Percentiles rank a stretch among this genome's conserved stretches.
phyloP scores from a whole-genome alignment of 2,888 invertebrate genomes.

The Platypus cylindrus region DNA sequence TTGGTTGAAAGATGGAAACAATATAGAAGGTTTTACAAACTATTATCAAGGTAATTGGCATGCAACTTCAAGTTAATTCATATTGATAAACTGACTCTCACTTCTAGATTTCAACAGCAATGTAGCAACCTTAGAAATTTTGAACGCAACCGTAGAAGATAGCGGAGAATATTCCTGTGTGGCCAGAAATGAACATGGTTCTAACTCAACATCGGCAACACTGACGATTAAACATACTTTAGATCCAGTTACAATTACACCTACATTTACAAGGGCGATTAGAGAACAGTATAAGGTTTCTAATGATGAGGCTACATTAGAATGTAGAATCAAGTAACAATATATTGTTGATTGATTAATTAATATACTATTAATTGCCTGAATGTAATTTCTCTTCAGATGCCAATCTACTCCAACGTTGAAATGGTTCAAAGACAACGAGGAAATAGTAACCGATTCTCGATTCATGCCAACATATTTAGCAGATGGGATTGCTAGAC shows the following conservation, averaged over 20 bases:
- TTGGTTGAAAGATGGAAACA: constrained; percentile 62
- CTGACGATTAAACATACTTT: constrained; percentile 57
- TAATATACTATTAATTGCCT: no score
- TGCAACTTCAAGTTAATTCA: constrained; percentile 13
- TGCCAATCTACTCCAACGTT: constrained; percentile 61
- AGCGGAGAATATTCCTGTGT: constrained; percentile 70
- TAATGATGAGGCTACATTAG: constrained; percentile 62
- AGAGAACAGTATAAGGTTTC: constrained; percentile 58
- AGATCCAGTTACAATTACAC: constrained; percentile 54
- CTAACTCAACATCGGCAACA: constrained; percentile 54
- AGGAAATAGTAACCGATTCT: constrained; percentile 40
- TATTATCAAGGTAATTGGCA: constrained; percentile 6
- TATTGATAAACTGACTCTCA: no score
- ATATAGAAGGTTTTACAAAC: constrained; percentile 7
- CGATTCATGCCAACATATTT: constrained; percentile 54
- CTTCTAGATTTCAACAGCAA: constrained; percentile 42
- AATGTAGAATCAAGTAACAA: constrained; percentile 54
- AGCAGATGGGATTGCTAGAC: constrained; percentile 60
- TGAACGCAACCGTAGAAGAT: constrained; percentile 52
- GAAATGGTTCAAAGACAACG: constrained; percentile 64
- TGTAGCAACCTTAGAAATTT: constrained; percentile 60
- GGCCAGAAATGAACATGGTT: constrained; percentile 63
- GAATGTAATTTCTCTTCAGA: constrained; percentile 3
- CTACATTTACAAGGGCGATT: constrained; percentile 59
- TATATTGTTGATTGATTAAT: not conserved